These are phyloP conservation scores for Gymnoscopelus microlampas DNA, from an alignment of 2,797 vertebrate species.

Conservation along the genomic window DNA sequence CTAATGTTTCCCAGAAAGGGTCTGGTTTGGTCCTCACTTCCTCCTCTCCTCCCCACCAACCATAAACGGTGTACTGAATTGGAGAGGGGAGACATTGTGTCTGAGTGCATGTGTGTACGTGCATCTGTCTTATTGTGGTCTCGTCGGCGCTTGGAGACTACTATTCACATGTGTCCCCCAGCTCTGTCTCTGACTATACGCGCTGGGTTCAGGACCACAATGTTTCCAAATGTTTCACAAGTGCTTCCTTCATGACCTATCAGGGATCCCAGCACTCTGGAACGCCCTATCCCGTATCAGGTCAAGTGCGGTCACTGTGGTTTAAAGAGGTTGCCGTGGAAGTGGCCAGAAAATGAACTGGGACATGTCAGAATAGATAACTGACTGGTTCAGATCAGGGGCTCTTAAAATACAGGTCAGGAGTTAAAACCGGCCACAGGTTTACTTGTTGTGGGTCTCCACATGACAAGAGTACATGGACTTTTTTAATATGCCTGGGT, in stretches of 20 bases:
- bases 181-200: slow-evolving; percentile 66
- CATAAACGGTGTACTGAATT: slow-evolving; percentile 56
- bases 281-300: slow-evolving; percentile 42
- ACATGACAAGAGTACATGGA: slow-evolving; percentile 42
- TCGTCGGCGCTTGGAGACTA: slow-evolving; percentile 63
- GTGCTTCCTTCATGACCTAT: slow-evolving; percentile 59
- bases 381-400: slow-evolving; percentile 43
- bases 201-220: slow-evolving; percentile 55
- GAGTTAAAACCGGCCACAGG: slow-evolving; percentile 39
- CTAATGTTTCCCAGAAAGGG: slow-evolving; percentile 74
- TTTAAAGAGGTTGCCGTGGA: slow-evolving; percentile 44
- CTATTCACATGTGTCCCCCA: slow-evolving; percentile 65
- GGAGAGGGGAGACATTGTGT: slow-evolving; percentile 25
- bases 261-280: slow-evolving; percentile 54
- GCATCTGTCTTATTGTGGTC: slow-evolving; percentile 42
- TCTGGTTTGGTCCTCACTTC: slow-evolving; percentile 67
- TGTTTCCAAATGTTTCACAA: slow-evolving; percentile 58
- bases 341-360: slow-evolving; percentile 49
- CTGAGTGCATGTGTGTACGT: slow-evolving; percentile 25
- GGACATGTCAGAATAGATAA: slow-evolving; percentile 40
- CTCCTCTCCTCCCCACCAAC: slow-evolving; percentile 50
- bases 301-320: slow-evolving; percentile 41
- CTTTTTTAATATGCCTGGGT: slow-evolving; percentile 53
- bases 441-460: slow-evolving; percentile 38
- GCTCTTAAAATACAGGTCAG: slow-evolving; percentile 43